Evolutionary conservation across 2,888 invertebrate species (phyloP).

Genomic region (Pristionchus fissidentatus): DNA sequence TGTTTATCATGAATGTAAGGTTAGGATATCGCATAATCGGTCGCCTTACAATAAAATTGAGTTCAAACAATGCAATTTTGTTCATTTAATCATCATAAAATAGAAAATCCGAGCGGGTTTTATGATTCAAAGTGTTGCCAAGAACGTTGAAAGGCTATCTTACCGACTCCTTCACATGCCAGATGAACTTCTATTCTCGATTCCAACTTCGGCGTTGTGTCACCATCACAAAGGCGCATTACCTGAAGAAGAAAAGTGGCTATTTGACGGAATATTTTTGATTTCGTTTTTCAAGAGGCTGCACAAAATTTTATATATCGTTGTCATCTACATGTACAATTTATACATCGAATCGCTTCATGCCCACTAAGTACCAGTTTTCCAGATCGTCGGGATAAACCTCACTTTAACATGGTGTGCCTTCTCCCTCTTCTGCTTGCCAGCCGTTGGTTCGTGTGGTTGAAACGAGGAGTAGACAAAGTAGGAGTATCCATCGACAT

Average conservation of each 20-base stretch:
- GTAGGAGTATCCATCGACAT: constrained; percentile 51
- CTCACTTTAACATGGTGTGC: background rate
- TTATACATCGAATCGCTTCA: background rate
- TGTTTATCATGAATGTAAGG: too few species aligned
- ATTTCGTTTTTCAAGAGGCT: background rate
- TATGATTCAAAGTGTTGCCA: too few species aligned
- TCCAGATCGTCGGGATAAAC: background rate
- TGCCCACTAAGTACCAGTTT: background rate
- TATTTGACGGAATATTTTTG: too few species aligned
- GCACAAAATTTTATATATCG: background rate
- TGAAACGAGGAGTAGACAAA: constrained; percentile 57
- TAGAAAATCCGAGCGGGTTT: too few species aligned
- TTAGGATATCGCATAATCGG: too few species aligned
- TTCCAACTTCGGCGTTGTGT: constrained; percentile 53
- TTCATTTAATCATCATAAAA: too few species aligned
- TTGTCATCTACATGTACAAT: background rate
- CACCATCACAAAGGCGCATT: constrained; percentile 56
- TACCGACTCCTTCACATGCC: background rate
- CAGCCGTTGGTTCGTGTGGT: constrained; percentile 52
- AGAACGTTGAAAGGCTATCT: too few species aligned
- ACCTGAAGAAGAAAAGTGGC: constrained; percentile 48
- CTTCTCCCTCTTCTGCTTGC: background rate
- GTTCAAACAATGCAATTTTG: too few species aligned
- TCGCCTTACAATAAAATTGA: too few species aligned
- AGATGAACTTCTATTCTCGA: constrained; percentile 56